Conservation (phyloP, 2,113 vertebrate genomes). For the Mobula birostris region DNA sequence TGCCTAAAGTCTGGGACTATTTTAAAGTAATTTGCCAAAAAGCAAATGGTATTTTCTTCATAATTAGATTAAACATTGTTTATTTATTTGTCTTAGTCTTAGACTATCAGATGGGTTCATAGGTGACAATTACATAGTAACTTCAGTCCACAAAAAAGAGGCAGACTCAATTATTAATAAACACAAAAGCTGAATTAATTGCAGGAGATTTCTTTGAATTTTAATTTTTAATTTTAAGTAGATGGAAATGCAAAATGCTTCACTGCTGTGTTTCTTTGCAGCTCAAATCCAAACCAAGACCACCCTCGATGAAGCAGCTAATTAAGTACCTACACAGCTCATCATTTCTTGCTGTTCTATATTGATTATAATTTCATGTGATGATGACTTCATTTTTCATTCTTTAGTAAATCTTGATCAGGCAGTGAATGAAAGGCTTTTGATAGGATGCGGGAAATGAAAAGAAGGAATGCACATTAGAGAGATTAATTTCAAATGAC, state of each 20-base stretch:
- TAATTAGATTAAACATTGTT: background rate
- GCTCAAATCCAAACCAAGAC: background rate
- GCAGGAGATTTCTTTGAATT: background rate
- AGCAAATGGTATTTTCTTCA: background rate
- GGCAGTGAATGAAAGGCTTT: background rate
- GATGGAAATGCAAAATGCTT: background rate
- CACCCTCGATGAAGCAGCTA: background rate
- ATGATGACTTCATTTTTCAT: background rate
- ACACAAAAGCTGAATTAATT: background rate
- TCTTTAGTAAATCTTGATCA: background rate
- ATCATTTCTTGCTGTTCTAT: background rate
- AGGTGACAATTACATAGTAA: background rate
- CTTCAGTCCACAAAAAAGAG: background rate
- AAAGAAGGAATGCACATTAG: background rate
- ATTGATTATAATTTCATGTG: background rate
- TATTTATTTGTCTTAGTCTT: background rate
- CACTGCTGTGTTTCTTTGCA: background rate
- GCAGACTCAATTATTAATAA: background rate
- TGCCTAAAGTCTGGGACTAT: background rate
- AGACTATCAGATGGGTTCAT: too few relatives aligned
- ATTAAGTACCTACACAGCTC: background rate
- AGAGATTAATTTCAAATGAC: background rate
- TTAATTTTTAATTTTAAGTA: constrained; percentile 23
- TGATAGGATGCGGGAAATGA: background rate
- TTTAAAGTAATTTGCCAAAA: background rate